Base-by-base conservation (phyloP, 2,113 vertebrate species). In the Gambusia holbrooki region DNA sequence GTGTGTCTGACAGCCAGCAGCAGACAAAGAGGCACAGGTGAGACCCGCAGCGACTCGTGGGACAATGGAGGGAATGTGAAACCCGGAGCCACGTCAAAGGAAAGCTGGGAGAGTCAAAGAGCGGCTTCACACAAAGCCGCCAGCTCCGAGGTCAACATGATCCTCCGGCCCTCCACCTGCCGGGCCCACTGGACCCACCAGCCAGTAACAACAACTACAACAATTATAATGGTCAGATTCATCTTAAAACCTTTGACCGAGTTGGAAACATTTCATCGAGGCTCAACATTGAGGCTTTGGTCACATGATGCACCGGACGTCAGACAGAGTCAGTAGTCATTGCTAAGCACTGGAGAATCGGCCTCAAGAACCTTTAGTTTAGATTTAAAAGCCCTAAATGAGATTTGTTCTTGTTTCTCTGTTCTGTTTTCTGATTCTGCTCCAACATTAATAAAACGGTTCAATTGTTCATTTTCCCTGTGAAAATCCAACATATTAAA, bases 21-120 rank as follows among this genome's bases (percentile, higher is more conserved):
- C 17, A 32, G 67, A 60, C 69, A 60, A 9, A 27, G 48, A 60
- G 48, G 3, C 30, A n/a, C 68, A 58, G 68, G 68, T 58, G 48
- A 70, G 30, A 35, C 30, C 68, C 12, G 4, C 4, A 48, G 45
- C 9, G 45, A 25, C 67, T 19, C 9, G 2, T 13, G 67, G 45
- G 48, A 35, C 69, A 70, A 25, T n/a, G 51, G 42, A 69, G 45
- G 45, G 67, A 69, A 69, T 7, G 29, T 25, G 48, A 70, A 5
- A 70, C 68, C 48, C 9, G 10, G 29, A 54, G 17, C 17, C 6
- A 54, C 48, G 42, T 69, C 67, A 45, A 8, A 67, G 13, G 7
- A 54, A 54, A 54, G 51, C 51, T 25, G 51, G 48, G 51, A 22
- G 64, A 40, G 33, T 37, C 61, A 62, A 29, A 66, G 64, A 25